A percentile compares a stretch with the other conserved stretches of the same genome.
Conservation (phyloP, 2,888 invertebrate species). For the Brachynemurus nebulosus region DNA sequence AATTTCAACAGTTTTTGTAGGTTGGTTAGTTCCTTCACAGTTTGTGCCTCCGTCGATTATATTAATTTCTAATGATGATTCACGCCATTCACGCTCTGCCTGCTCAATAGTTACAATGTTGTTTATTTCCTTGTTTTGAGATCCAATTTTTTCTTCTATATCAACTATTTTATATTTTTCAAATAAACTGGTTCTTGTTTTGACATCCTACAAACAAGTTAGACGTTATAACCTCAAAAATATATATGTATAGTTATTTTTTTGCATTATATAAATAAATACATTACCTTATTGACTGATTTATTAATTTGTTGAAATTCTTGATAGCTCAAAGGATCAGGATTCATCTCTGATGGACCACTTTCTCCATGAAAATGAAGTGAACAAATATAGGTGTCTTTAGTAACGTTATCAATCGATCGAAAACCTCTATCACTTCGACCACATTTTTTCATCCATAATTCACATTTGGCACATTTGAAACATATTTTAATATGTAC, state of each 20-base stretch:
- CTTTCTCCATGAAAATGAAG: slow-evolving; percentile 12
- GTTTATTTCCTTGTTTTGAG: slow-evolving; percentile 7
- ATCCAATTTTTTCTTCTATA: slow-evolving; percentile 11
- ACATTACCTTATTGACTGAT: slow-evolving; percentile 14
- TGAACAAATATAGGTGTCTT: slow-evolving; percentile 16
- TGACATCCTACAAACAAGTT: slow-evolving; percentile 11
- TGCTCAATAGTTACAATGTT: slow-evolving; percentile 8
- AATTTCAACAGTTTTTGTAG: too few species aligned
- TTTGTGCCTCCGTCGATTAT: too few species aligned
- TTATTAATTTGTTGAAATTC: slow-evolving; percentile 15
- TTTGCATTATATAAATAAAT: slow-evolving; percentile 11
- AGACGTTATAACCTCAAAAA: too few species aligned
- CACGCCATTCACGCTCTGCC: too few species aligned
- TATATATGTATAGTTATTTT: too few species aligned
- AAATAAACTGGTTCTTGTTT: slow-evolving; percentile 12
- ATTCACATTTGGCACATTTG: slow-evolving; percentile 13
- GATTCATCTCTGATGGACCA: slow-evolving; percentile 11
- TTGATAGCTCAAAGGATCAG: too few species aligned
- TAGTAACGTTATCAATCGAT: slow-evolving; percentile 10
- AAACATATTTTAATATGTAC: slow-evolving; percentile 13
- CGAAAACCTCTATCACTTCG: slow-evolving; percentile 8
- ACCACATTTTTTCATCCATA: too few species aligned
- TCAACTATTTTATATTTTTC: slow-evolving; percentile 12
- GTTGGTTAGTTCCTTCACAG: too few species aligned
- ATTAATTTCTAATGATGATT: too few species aligned